phyloP scores from a whole-genome alignment of 2,888 invertebrate genomes.

The Lasius platythorax region DNA sequence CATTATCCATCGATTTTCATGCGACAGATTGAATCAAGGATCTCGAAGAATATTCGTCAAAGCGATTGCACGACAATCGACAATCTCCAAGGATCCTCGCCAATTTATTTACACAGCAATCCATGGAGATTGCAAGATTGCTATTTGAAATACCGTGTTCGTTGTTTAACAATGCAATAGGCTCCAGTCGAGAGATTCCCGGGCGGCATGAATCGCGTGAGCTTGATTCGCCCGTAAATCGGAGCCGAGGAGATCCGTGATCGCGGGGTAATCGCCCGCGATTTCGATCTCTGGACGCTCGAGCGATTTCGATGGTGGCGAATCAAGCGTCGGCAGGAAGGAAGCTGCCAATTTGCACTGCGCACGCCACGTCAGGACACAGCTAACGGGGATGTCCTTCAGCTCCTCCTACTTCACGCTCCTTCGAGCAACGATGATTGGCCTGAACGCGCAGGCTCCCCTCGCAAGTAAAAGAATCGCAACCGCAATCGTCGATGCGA shows the following conservation, averaged over 20 bases:
- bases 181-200: conserved; percentile 41
- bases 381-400: conserved; percentile 61
- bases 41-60: conserved; percentile 2
- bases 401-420: conserved; percentile 68
- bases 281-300: conserved; percentile 67
- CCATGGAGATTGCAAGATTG: conserved; percentile 17
- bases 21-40: neutral
- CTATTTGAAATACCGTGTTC: conserved; percentile 2
- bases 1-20: conserved; percentile 2
- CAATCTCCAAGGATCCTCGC: conserved; percentile 27
- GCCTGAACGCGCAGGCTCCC: conserved; percentile 48
- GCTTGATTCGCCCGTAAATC: conserved; percentile 51
- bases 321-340: conserved; percentile 64
- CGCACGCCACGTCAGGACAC: conserved; percentile 70
- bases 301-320: conserved; percentile 49
- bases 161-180: conserved; percentile 53
- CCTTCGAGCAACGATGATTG: conserved; percentile 66
- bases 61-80: conserved; percentile 28
- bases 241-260: conserved; percentile 63
- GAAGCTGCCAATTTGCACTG: conserved; percentile 76
- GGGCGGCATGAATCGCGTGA: conserved; percentile 48
- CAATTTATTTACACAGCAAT: conserved; percentile 39
- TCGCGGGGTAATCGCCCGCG: conserved; percentile 63
- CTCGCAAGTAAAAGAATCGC: conserved; percentile 39
- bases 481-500: conserved; percentile 50